Evolutionary conservation across 2,797 vertebrate genomes (phyloP).

Genomic region (Acanthurus tractus): DNA sequence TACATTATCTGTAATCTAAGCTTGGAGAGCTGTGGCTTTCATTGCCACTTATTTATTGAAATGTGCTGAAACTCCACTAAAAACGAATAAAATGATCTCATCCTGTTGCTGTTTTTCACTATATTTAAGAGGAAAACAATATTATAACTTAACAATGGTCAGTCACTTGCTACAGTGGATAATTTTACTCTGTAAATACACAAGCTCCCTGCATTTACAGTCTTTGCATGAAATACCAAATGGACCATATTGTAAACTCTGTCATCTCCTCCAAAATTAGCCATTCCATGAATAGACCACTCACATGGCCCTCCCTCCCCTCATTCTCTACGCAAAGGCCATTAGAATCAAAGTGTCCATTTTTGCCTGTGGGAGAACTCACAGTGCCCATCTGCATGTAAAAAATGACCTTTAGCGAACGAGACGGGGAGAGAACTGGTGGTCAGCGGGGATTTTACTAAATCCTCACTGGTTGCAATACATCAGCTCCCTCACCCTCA

Average conservation of each 20-base stretch:
- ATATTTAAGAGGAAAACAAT: conserved; percentile 24
- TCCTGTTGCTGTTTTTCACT: neutral
- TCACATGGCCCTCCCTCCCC: conserved; percentile 14
- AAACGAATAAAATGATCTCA: conserved; percentile 37
- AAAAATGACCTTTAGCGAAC: conserved; percentile 73
- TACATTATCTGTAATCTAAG: neutral
- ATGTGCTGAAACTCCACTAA: conserved; percentile 11
- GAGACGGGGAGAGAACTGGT: conserved; percentile 30
- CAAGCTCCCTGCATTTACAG: neutral
- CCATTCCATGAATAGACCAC: conserved; percentile 45
- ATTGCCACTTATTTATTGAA: conserved; percentile 23
- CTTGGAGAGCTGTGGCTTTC: conserved; percentile 25
- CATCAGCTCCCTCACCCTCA: neutral
- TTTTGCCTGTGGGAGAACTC: conserved; percentile 59
- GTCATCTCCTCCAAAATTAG: conserved; percentile 42
- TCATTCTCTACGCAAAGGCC: conserved; percentile 55
- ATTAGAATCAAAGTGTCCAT: conserved; percentile 61
- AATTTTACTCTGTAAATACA: neutral
- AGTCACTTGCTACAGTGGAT: neutral
- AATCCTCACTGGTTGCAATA: conserved; percentile 38
- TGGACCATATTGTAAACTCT: conserved; percentile 24
- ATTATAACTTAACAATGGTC: neutral
- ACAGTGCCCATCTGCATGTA: conserved; percentile 61
- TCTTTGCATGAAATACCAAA: conserved; percentile 23
- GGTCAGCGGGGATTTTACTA: conserved; percentile 49